Percentiles rank a stretch among this genome's conserved stretches.
These are phyloP conservation scores for Dolomedes plantarius DNA, from an alignment of 2,888 invertebrate genomes.

Conservation along the genomic window DNA sequence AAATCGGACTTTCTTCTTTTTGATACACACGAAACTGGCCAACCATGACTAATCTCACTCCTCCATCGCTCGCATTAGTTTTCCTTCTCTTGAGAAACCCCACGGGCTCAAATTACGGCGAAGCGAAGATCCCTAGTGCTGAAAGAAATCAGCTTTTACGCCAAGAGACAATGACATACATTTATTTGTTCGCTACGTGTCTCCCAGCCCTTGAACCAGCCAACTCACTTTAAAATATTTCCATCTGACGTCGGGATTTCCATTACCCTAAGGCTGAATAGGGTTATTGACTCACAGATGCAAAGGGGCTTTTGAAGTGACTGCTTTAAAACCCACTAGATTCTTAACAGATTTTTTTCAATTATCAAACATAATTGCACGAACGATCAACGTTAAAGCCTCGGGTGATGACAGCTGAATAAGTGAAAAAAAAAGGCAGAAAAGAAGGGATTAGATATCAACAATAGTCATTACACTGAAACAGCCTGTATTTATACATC, in stretches of 20 bases:
- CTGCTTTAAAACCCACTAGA: too few species aligned
- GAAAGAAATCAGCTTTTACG: constrained; percentile 11
- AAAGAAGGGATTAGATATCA: too few species aligned
- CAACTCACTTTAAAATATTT: not conserved
- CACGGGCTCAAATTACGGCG: not conserved
- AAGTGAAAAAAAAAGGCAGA: too few species aligned
- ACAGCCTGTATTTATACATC: too few species aligned
- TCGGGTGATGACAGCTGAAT: too few species aligned
- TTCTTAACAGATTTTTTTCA: too few species aligned
- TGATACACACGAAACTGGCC: not conserved
- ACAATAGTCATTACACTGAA: too few species aligned
- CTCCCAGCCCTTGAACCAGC: constrained; percentile 2
- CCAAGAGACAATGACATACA: constrained; percentile 52
- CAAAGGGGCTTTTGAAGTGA: not conserved
- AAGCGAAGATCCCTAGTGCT: constrained; percentile 14
- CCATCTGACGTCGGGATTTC: not conserved
- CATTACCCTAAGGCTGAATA: constrained; percentile 10
- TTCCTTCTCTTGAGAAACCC: constrained; percentile 27
- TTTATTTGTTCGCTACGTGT: constrained; percentile 1
- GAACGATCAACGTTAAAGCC: too few species aligned
- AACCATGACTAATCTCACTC: constrained; percentile 21
- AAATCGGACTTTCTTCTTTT: not conserved
- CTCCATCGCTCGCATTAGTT: not conserved
- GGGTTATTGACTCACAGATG: constrained; percentile 43
- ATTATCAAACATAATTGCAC: too few species aligned